Conservation (phyloP, 2,888 invertebrate genomes). For the Doris montereyensis region DNA sequence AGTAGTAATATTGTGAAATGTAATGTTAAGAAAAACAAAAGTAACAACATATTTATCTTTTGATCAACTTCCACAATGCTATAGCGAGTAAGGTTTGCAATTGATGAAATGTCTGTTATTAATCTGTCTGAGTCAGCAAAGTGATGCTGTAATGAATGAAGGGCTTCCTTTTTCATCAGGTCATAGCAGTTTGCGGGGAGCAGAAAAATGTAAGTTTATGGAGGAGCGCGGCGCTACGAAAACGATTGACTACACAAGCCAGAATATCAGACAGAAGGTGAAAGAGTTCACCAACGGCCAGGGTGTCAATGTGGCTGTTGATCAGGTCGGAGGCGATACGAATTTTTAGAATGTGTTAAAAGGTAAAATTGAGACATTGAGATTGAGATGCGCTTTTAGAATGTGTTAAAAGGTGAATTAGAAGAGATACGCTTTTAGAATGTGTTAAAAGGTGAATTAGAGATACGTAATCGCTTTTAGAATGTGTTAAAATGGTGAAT, state of each 20-base stretch:
- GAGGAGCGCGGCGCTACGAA: slow-evolving; percentile 79
- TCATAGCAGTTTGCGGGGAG: slow-evolving; percentile 80
- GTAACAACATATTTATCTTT: too few species aligned
- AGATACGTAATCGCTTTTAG: too few species aligned
- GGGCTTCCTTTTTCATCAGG: slow-evolving; percentile 71
- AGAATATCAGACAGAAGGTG: slow-evolving; percentile 71
- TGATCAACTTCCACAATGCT: too few species aligned
- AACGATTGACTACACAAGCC: slow-evolving; percentile 78
- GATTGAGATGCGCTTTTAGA: too few species aligned
- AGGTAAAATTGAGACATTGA: too few species aligned
- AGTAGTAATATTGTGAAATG: background rate
- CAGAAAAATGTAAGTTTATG: slow-evolving; percentile 78
- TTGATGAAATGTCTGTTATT: too few species aligned
- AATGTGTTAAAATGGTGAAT: too few species aligned
- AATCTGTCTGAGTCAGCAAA: too few species aligned
- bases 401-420: too few species aligned
- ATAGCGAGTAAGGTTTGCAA: too few species aligned
- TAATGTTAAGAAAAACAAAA: background rate
- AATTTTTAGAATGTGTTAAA: slow-evolving; percentile 76
- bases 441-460: too few species aligned
- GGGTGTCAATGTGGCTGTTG: slow-evolving; percentile 79
- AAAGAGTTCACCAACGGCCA: slow-evolving; percentile 77
- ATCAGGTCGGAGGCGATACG: slow-evolving; percentile 79
- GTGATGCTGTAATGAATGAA: background rate
- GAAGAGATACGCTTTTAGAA: too few species aligned